phyloP scores from a whole-genome alignment of 1,140 invertebrate genomes.

The Anagrus nilaparvatae region DNA sequence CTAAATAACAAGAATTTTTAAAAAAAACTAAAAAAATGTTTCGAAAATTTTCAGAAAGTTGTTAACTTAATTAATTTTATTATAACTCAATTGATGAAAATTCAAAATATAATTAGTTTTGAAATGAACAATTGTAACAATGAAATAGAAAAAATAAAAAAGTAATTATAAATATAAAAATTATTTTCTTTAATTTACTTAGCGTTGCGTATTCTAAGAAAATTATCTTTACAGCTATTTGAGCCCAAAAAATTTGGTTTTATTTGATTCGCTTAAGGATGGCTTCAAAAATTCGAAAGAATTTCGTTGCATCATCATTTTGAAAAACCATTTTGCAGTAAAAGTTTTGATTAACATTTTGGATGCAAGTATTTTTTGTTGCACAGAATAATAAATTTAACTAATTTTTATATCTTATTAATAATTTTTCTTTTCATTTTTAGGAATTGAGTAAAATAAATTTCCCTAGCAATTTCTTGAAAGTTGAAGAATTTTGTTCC shows the following conservation, averaged over 20 bases:
- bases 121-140: conserved; percentile 24
- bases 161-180: too few relatives aligned
- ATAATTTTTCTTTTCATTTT: too few relatives aligned
- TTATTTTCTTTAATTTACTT: too few relatives aligned
- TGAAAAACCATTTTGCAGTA: conserved; percentile 63
- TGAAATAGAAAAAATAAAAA: too few relatives aligned
- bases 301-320: conserved; percentile 76
- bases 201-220: too few relatives aligned
- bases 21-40: too few relatives aligned
- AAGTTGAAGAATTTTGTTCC: conserved; percentile 45
- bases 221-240: conserved; percentile 43
- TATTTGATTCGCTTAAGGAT: conserved; percentile 26
- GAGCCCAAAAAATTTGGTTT: conserved; percentile 46
- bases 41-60: conserved; percentile 16
- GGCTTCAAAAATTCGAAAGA: conserved; percentile 29
- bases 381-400: too few relatives aligned
- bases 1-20: too few relatives aligned
- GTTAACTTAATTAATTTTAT: conserved; percentile 19
- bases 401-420: conserved; percentile 4
- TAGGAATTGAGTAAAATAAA: conserved; percentile 25
- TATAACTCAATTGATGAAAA: conserved; percentile 25
- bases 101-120: conserved; percentile 29
- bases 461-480: conserved; percentile 44
- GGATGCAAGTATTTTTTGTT: conserved; percentile 45
- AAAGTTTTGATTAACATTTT: conserved; percentile 68